A percentile compares a stretch with the other conserved stretches of the same genome.
phyloP scores from a whole-genome alignment of 2,888 invertebrate species.

The Anorthoa munda region DNA sequence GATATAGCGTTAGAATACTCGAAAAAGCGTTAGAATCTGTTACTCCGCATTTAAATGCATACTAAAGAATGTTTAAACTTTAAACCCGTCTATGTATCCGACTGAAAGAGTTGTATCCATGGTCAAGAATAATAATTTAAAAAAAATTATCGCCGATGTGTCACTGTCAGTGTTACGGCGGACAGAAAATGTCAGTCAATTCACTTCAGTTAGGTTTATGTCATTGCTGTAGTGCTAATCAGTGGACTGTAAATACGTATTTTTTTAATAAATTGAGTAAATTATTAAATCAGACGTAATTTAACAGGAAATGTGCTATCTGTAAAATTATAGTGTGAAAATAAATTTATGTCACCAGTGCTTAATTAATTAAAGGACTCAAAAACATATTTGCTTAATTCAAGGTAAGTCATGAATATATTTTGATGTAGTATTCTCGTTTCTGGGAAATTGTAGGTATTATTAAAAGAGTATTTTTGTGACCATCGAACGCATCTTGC shows the following conservation, averaged over 20 bases:
- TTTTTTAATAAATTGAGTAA: constrained; percentile 33
- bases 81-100: too few species aligned
- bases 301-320: background rate
- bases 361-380: background rate
- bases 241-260: constrained; percentile 39
- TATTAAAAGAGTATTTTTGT: constrained; percentile 55
- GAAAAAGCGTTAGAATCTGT: too few species aligned
- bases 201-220: constrained; percentile 17
- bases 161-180: constrained; percentile 10
- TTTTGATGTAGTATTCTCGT: constrained; percentile 51
- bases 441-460: constrained; percentile 58
- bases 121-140: too few species aligned
- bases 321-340: background rate
- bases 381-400: constrained; percentile 9
- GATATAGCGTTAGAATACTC: too few species aligned
- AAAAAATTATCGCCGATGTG: background rate
- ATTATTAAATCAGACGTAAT: constrained; percentile 48
- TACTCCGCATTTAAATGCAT: too few species aligned
- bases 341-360: constrained; percentile 1
- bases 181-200: constrained; percentile 9
- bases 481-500: constrained; percentile 73
- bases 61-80: too few species aligned
- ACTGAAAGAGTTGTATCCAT: too few species aligned
- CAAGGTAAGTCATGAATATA: constrained; percentile 57
- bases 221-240: constrained; percentile 12